phyloP scores from a whole-genome alignment of 35 echinoderm and acorn worm species.

The Diadema setosum region DNA sequence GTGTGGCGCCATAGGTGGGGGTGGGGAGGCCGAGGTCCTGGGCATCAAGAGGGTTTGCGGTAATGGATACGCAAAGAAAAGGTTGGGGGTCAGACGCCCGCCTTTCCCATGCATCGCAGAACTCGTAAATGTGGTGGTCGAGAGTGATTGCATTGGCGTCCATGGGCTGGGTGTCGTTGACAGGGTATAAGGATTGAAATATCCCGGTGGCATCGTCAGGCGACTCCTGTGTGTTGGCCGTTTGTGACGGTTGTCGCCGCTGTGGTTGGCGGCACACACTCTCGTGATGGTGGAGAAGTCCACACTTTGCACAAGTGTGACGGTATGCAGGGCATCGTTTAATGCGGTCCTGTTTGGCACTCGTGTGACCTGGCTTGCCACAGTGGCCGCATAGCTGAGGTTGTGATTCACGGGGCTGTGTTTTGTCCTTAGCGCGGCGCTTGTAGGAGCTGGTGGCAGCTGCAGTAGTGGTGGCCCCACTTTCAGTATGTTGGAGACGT shows the following conservation, averaged over 20 bases:
- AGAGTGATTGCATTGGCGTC: not conserved
- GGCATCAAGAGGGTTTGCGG: not conserved
- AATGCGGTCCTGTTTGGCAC: not conserved
- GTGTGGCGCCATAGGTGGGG: not conserved
- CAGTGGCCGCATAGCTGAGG: not conserved
- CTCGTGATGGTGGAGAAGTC: not conserved
- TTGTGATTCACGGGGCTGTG: not conserved
- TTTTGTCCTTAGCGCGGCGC: not conserved
- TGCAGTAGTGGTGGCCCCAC: not conserved
- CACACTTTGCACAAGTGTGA: constrained; percentile 16
- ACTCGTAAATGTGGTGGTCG: constrained; percentile 18
- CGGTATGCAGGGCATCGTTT: constrained; percentile 20
- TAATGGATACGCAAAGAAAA: not conserved
- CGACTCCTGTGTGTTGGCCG: not conserved
- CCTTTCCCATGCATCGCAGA: constrained; percentile 13
- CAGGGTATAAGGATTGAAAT: not conserved
- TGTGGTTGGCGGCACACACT: not conserved
- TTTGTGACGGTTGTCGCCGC: not conserved
- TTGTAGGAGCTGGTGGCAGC: not conserved
- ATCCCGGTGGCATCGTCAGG: not conserved
- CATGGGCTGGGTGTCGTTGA: not conserved
- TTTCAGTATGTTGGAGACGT: too few species aligned
- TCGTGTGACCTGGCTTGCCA: constrained; percentile 20
- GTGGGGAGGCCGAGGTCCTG: not conserved
- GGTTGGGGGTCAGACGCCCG: constrained; percentile 5